Percentiles rank a stretch among this genome's conserved stretches.
Evolutionary conservation across 2,888 invertebrate genomes (phyloP).

Genomic region (Andrena flavipes): DNA sequence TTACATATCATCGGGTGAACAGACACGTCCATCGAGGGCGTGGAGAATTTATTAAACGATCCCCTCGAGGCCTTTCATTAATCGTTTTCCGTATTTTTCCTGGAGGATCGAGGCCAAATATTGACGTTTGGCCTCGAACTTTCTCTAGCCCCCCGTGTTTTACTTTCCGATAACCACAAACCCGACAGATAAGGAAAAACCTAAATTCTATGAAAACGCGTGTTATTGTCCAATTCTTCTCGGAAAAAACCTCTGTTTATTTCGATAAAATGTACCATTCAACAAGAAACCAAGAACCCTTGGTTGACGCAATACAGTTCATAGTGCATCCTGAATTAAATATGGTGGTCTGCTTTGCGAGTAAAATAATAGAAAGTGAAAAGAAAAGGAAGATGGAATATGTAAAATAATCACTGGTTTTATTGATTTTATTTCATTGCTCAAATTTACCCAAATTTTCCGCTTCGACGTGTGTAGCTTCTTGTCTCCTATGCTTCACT

Average conservation of each 20-base stretch:
- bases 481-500: too few relatives aligned
- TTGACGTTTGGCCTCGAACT: constrained; percentile 27
- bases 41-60: constrained; percentile 41
- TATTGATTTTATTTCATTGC: too few relatives aligned
- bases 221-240: not conserved
- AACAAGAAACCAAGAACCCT: not conserved
- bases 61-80: constrained; percentile 7
- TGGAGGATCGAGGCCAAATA: constrained; percentile 24
- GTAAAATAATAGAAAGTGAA: too few relatives aligned
- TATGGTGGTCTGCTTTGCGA: too few relatives aligned
- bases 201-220: constrained; percentile 22
- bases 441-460: too few relatives aligned
- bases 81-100: constrained; percentile 24
- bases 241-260: not conserved
- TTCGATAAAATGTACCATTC: not conserved
- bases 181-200: constrained; percentile 35
- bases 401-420: too few relatives aligned
- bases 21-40: constrained; percentile 25
- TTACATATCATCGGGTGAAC: constrained; percentile 37
- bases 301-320: not conserved
- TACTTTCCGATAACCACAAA: constrained; percentile 25
- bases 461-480: too few relatives aligned
- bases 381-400: too few relatives aligned
- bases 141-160: constrained; percentile 7
- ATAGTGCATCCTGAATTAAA: too few relatives aligned